Percentiles rank a stretch among this genome's conserved stretches.
Evolutionary conservation across 2,113 vertebrate genomes (phyloP).

Genomic region (Scophthalmus maximus): DNA sequence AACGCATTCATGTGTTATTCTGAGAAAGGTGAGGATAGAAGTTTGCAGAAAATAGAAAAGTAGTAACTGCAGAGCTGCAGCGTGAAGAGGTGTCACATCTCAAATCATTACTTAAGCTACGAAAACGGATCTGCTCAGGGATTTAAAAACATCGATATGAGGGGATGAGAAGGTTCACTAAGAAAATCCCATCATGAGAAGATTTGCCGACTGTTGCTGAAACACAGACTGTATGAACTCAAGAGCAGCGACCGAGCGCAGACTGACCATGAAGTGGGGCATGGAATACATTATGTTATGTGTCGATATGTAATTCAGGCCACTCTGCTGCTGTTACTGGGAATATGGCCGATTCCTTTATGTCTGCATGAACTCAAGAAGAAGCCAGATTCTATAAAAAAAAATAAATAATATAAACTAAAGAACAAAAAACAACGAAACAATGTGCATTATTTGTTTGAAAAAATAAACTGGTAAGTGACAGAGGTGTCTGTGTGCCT

Average conservation of each 20-base stretch:
- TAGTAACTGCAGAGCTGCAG: slow-evolving; percentile 33
- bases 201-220: slow-evolving; percentile 34
- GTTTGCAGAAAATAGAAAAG: slow-evolving; percentile 1
- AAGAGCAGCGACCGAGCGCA: neutral
- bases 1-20: neutral
- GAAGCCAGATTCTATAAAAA: neutral
- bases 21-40: neutral
- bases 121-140: slow-evolving; percentile 38
- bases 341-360: too few relatives aligned
- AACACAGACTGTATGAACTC: neutral
- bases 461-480: too few relatives aligned
- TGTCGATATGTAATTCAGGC: slow-evolving; percentile 44
- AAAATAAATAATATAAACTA: too few relatives aligned
- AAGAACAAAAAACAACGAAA: too few relatives aligned
- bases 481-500: too few relatives aligned
- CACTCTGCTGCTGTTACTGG: slow-evolving; percentile 10
- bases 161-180: slow-evolving; percentile 58
- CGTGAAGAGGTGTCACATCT: slow-evolving; percentile 29
- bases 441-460: too few relatives aligned
- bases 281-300: slow-evolving; percentile 35
- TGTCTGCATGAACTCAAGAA: neutral
- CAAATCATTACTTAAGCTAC: slow-evolving; percentile 60
- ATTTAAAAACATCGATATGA: slow-evolving; percentile 44
- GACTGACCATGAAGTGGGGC: neutral
- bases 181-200: slow-evolving; percentile 57